Percentiles rank a stretch among this genome's conserved stretches.
phyloP scores from a whole-genome alignment of 2,113 vertebrate genomes.

The Gnathonemus echidnorhynchus region DNA sequence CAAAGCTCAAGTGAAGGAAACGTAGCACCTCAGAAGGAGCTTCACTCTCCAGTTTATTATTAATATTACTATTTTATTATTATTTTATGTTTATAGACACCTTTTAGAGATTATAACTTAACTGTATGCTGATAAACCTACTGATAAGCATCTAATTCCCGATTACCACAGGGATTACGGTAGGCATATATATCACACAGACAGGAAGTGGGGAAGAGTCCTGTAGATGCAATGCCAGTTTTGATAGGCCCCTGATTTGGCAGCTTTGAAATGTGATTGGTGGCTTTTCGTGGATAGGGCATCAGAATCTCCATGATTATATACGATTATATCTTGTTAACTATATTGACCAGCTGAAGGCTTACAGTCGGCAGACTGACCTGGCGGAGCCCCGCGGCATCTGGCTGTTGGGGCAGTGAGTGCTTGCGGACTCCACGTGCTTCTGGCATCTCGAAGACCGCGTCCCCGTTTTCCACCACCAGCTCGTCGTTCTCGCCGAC shows the following conservation, averaged over 20 bases:
- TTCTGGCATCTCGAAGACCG: constrained; percentile 56
- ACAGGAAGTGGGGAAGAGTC: background rate
- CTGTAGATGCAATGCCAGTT: background rate
- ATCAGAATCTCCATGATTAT: background rate
- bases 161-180: background rate
- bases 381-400: constrained; percentile 69
- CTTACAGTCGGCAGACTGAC: constrained; percentile 47
- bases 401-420: constrained; percentile 86
- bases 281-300: background rate
- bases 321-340: background rate
- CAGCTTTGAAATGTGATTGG: background rate
- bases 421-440: constrained; percentile 75
- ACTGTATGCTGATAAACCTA: background rate
- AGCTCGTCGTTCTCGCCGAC: constrained; percentile 92
- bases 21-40: background rate
- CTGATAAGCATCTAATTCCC: background rate
- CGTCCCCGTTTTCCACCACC: constrained; percentile 70
- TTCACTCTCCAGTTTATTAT: background rate
- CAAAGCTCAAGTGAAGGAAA: background rate
- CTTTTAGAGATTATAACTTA: background rate
- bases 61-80: background rate
- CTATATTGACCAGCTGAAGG: too few relatives aligned
- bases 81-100: background rate
- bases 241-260: background rate
- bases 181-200: background rate